Conservation (phyloP, 2,113 vertebrate genomes). For the Prunella himalayana region DNA sequence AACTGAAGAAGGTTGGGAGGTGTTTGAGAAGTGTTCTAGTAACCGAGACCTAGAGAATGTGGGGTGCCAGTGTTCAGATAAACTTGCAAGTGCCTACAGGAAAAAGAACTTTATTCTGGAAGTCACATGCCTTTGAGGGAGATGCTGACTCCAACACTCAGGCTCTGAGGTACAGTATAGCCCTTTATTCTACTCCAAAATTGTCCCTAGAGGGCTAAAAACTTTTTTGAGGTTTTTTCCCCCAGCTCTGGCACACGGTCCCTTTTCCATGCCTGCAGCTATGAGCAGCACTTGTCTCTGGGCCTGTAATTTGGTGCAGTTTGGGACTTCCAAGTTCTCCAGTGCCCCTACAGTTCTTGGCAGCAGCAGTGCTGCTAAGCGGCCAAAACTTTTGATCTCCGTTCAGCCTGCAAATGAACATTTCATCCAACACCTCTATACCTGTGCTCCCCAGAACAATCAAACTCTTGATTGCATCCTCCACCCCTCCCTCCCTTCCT, state of each 20-base stretch:
- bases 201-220: neutral
- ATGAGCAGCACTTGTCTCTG: neutral
- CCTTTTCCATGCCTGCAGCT: conserved; percentile 14
- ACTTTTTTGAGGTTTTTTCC: neutral
- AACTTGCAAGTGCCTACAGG: neutral
- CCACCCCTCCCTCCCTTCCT: neutral
- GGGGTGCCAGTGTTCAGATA: neutral
- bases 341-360: neutral
- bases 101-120: conserved; percentile 7
- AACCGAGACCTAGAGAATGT: neutral
- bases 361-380: neutral
- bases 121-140: neutral
- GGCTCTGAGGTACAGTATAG: neutral
- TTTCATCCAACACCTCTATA: conserved; percentile 16
- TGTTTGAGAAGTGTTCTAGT: neutral
- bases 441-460: conserved; percentile 32
- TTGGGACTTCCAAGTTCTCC: neutral
- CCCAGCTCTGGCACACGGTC: neutral
- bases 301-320: neutral
- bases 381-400: neutral
- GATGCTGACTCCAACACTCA: neutral
- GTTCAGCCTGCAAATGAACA: neutral
- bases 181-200: neutral
- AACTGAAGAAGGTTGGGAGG: neutral
- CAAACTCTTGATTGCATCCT: conserved; percentile 12